Base-by-base conservation (phyloP, 1,140 invertebrate species). In the Lordiphosa mommai region DNA sequence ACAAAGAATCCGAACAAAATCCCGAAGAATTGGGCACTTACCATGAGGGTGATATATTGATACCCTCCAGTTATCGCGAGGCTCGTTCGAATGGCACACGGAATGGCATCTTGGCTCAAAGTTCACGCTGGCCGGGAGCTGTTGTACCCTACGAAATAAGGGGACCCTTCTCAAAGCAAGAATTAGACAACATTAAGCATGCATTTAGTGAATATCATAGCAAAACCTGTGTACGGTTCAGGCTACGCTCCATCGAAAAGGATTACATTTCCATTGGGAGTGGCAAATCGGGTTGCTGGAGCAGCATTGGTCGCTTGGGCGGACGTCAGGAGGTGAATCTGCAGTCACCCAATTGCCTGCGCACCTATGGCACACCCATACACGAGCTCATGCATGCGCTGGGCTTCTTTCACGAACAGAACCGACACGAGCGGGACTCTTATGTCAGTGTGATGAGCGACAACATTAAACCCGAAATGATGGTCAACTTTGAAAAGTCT, bases 361-460 rank as follows among this genome's bases (percentile, higher is more conserved):
- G 95, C 0, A 93, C 93, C 60, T 92, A 94, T 41, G 93, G 94
- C 5, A 95, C 94, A 0, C 90, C 94, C 5, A 89, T 95, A 27
- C 96, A 97, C 70, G 96, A 97, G 80, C 87, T 97, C 47, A 93
- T 96, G 91, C 96, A 97, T 69, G 93, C 94, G 0, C 67, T 95
- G 12, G 96, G 96, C 1, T 97, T 97, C 85, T 91, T 95, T 72
- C 96, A 97, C 84, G 96, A 97, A 76, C 96, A 97, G 76, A 96
- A 93, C 69, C 91, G 96, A 9, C 91, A 89, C 6, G 96, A 97
- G 61, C 90, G 96, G 4, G 96, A 97, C 72, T 89, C 92, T 8
- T 94, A 92, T 72, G 93, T 97, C 0, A 89, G 72, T 1, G 92
- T 97, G 20, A 87, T 92, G 20, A 95, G 92, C 87, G 73, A 92